These are phyloP conservation scores for Bungarus multicinctus DNA, from an alignment of 2,113 vertebrate species.

Conservation along the genomic window DNA sequence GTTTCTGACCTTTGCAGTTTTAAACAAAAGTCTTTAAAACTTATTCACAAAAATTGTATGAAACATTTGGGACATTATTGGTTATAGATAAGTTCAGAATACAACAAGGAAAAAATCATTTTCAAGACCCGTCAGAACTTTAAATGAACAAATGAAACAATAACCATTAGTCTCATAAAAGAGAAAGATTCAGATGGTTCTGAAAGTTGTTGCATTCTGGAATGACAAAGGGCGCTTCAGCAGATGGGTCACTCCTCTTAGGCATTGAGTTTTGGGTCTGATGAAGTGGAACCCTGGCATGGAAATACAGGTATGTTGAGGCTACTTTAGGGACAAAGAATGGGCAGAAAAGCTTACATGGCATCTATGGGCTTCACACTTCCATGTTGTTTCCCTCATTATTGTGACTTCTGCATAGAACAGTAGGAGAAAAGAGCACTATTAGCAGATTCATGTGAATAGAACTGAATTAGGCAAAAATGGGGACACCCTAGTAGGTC, in stretches of 20 bases:
- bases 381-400: not conserved
- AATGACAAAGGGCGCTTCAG: not conserved
- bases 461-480: not conserved
- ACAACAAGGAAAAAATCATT: slow-evolving; percentile 29
- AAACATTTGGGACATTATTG: slow-evolving; percentile 44
- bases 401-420: not conserved
- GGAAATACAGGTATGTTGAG: not conserved
- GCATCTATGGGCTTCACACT: not conserved
- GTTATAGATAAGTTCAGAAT: slow-evolving; percentile 24
- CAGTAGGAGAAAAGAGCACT: not conserved
- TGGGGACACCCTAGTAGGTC: not conserved
- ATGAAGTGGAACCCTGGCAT: not conserved
- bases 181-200: not conserved
- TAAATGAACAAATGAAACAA: slow-evolving; percentile 9
- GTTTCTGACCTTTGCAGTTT: slow-evolving; percentile 32
- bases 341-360: not conserved
- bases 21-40: slow-evolving; percentile 36
- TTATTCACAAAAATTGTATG: slow-evolving; percentile 44
- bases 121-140: slow-evolving; percentile 14
- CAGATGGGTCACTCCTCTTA: slow-evolving; percentile 3
- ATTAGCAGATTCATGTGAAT: not conserved
- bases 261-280: not conserved
- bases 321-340: not conserved
- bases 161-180: not conserved
- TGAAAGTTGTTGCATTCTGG: slow-evolving; percentile 8